Percentiles rank a stretch among this genome's conserved stretches.
Conservation (phyloP, 2,797 vertebrate species). For the Phalanger gymnotis region DNA sequence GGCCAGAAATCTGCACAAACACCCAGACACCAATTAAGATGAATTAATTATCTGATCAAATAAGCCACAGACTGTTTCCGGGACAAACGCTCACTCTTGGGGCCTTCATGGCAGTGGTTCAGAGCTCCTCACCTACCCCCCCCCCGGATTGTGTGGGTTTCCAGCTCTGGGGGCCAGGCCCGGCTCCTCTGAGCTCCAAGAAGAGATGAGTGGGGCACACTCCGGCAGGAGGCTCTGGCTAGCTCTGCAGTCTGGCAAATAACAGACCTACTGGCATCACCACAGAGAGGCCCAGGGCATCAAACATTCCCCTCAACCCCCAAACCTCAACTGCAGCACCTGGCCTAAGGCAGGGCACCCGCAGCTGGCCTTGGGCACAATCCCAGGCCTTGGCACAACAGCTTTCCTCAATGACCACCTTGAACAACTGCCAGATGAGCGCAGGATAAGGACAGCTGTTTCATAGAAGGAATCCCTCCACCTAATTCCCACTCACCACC, state of each 20-base stretch:
- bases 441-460: not conserved
- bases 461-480: not conserved
- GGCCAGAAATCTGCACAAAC: not conserved
- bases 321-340: not conserved
- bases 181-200: not conserved
- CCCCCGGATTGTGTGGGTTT: not conserved
- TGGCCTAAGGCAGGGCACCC: not conserved
- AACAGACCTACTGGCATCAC: not conserved
- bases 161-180: not conserved
- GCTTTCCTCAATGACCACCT: conserved; percentile 39
- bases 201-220: not conserved
- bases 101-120: not conserved
- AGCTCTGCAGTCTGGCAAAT: not conserved
- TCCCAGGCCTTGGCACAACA: accelerated
- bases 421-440: conserved; percentile 66
- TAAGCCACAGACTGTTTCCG: not conserved
- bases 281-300: not conserved
- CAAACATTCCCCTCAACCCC: too few relatives aligned
- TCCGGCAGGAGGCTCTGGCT: not conserved
- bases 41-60: conserved; percentile 3
- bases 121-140: not conserved
- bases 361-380: not conserved
- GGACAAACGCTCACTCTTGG: not conserved
- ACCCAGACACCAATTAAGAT: not conserved
- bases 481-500: not conserved